Conservation (phyloP, 92 coral and sea anemone genomes). For the Phenganax stokvisi region DNA sequence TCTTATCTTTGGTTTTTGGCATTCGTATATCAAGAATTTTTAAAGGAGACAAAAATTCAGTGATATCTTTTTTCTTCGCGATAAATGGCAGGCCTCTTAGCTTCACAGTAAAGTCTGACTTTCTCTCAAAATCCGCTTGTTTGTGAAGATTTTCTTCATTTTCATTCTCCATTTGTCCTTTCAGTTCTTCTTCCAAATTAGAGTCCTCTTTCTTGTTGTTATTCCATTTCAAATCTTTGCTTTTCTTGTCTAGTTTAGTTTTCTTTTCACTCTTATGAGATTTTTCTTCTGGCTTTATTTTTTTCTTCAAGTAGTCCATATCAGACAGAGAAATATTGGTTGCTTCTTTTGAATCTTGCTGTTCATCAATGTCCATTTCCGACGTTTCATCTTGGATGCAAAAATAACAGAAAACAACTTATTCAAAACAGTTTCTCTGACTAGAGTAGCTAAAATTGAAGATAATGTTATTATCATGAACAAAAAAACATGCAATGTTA, state of each 20-base stretch:
- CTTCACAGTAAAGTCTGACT: slow-evolving; percentile 63
- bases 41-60: slow-evolving; percentile 75
- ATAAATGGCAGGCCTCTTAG: slow-evolving; percentile 89
- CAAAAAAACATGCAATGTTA: neutral
- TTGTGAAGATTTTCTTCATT: slow-evolving; percentile 27
- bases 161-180: neutral
- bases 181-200: neutral
- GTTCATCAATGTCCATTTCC: slow-evolving; percentile 22
- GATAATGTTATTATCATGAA: neutral
- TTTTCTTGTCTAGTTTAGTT: slow-evolving; percentile 3
- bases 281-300: slow-evolving; percentile 46
- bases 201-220: slow-evolving; percentile 20
- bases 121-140: slow-evolving; percentile 15
- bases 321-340: slow-evolving; percentile 58
- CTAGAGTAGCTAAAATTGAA: no score
- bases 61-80: slow-evolving; percentile 64
- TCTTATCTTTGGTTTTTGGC: slow-evolving; percentile 53
- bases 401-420: no score
- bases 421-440: no score
- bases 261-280: neutral
- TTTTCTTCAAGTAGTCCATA: slow-evolving; percentile 85
- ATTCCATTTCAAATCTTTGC: slow-evolving; percentile 19
- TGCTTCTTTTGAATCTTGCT: slow-evolving; percentile 31
- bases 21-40: slow-evolving; percentile 58
- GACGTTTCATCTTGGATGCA: neutral